Evolutionary conservation across 2,888 invertebrate genomes (phyloP), one percentile per base, ranked within the genome.

Genomic region (Disparrhopalites patrizii): DNA sequence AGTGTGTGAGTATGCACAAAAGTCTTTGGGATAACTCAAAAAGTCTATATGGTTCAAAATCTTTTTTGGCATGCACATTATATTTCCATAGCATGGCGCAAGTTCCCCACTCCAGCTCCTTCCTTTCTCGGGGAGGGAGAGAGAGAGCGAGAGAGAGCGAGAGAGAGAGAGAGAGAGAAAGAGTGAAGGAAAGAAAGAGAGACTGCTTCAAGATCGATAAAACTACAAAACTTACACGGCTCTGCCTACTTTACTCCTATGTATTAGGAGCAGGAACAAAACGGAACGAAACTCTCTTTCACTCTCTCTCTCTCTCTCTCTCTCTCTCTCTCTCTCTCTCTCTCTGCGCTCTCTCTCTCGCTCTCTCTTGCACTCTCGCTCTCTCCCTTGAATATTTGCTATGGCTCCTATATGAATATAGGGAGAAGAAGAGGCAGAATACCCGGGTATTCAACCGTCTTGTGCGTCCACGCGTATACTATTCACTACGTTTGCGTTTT

Each of bases 401-500:
- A 36, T 36, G 15, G 36, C 15, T 36, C 36, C 36, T 36, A 36
- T 36, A 20, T 15, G 8, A 10, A 43, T 20, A 20, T 10, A 43
- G 43, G 5, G 43, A 43, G n/a, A 20, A 43, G 8, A n/a, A 43
- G 5, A 43, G 20, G 43, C 43, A 43, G 33, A 55, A 55, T 55
- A 57, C 56, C 56, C 57, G 57, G 57, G 40, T 57, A 57, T 30
- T 50, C 43, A 61, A 30, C 58, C 60, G 47, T 60, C 60, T 60
- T 33, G 36, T 56, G 56, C 43, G 58, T 60, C 47, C 60, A 61
- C 31, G 60, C 60, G 60, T 61, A 58, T 31, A 56, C 60, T 47
- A 61, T 61, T 61, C 51, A 61, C 60, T 61, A 61, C 60, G 60
- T 61, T 61, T 61, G 60, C 60, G 60, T 61, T 61, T 61, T 61